These are phyloP conservation scores for Microctenopoma steveboyesi DNA, from an alignment of 2,797 vertebrate genomes.

Conservation along the genomic window DNA sequence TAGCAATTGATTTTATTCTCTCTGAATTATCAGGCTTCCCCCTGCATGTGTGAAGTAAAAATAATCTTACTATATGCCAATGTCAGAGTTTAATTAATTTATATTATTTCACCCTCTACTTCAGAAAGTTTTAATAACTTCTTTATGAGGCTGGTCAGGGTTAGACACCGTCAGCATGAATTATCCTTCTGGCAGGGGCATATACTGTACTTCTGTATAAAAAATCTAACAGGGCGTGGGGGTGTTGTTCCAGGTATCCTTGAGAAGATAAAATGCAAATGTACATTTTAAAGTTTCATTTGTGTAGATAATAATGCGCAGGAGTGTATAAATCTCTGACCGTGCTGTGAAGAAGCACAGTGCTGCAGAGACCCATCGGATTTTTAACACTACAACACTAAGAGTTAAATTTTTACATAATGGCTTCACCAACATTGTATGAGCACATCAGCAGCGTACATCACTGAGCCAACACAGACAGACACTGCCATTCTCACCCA, in stretches of 20 bases:
- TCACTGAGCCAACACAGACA: constrained; percentile 1
- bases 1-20: constrained; percentile 53
- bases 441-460: constrained; percentile 5
- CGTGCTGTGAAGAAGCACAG: too few species aligned
- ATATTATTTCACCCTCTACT: constrained; percentile 16
- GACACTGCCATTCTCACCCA: constrained; percentile 4
- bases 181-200: constrained; percentile 6
- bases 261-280: constrained; percentile 6
- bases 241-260: background rate
- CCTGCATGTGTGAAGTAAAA: constrained; percentile 29
- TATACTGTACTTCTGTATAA: background rate
- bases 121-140: constrained; percentile 19
- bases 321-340: too few species aligned
- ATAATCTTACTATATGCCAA: constrained; percentile 24
- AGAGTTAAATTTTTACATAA: background rate
- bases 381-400: constrained; percentile 4
- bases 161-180: background rate
- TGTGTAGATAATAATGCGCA: background rate
- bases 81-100: constrained; percentile 31
- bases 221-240: background rate
- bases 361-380: too few species aligned
- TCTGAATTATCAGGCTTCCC: constrained; percentile 38
- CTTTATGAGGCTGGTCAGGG: constrained; percentile 5
- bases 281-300: too few species aligned
- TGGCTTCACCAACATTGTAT: background rate